Conservation (phyloP, 1,140 invertebrate genomes). For the Dolichoris vasculosae region DNA sequence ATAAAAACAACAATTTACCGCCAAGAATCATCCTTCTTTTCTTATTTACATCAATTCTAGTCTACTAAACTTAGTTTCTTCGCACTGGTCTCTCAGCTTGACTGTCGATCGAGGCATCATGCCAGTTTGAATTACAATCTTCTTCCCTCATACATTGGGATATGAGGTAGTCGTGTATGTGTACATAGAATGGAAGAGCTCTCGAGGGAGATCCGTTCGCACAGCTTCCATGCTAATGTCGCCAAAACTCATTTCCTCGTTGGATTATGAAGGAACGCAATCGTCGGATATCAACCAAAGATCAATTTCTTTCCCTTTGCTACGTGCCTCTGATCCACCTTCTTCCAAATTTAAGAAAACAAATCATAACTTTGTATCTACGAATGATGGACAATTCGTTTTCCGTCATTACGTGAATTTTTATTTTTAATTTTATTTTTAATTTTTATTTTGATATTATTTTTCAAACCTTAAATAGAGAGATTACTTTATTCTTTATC, state of each 20-base stretch:
- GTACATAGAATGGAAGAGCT: conserved; percentile 14
- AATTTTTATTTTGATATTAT: neutral
- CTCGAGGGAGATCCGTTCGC: conserved; percentile 22
- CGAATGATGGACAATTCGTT: neutral
- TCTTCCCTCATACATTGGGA: conserved; percentile 1
- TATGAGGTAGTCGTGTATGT: neutral
- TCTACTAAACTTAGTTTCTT: neutral
- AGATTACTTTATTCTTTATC: no score
- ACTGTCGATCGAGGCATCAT: conserved; percentile 21
- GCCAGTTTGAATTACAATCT: conserved; percentile 44
- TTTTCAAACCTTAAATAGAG: neutral
- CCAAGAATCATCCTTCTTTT: no score
- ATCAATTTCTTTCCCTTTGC: neutral
- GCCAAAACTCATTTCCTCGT: conserved; percentile 45
- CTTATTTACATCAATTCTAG: neutral
- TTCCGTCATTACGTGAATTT: neutral
- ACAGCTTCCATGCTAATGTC: conserved; percentile 44
- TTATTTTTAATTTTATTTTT: neutral
- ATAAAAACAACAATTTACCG: no score
- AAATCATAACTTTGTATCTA: neutral
- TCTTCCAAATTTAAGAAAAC: neutral
- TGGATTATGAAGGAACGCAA: conserved; percentile 41
- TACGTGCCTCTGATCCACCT: neutral
- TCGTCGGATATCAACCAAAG: conserved; percentile 22
- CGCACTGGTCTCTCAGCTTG: neutral